These are phyloP conservation scores for Zaprionus capensis DNA, from an alignment of 1,140 invertebrate genomes.

Conservation along the genomic window DNA sequence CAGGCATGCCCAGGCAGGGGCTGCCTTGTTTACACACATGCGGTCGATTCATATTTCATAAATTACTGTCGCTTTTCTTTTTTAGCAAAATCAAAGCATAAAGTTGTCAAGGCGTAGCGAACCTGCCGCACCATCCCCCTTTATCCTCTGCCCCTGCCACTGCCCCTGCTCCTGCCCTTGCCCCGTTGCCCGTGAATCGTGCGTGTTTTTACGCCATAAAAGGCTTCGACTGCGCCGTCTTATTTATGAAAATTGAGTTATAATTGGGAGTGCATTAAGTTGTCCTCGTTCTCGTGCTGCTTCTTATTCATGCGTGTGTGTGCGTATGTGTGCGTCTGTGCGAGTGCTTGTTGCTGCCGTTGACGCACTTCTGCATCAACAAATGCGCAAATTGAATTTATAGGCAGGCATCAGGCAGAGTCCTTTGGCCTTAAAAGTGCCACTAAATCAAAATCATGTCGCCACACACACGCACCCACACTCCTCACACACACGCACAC, in stretches of 20 bases:
- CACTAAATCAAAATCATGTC: constrained; percentile 83
- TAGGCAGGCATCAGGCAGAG: constrained; percentile 57
- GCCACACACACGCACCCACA: constrained; percentile 32
- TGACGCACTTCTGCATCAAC: constrained; percentile 81
- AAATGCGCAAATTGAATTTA: constrained; percentile 83
- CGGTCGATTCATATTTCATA: constrained; percentile 83
- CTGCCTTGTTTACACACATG: constrained; percentile 75
- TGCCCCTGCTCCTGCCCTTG: constrained; percentile 11
- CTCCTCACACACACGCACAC: constrained; percentile 6
- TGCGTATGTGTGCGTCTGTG: constrained; percentile 8
- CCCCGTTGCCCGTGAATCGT: constrained; percentile 16
- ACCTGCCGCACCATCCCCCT: constrained; percentile 13
- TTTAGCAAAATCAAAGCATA: constrained; percentile 73
- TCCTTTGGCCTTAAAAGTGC: constrained; percentile 75
- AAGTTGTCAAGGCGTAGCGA: constrained; percentile 78
- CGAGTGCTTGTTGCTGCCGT: constrained; percentile 43
- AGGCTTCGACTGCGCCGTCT: constrained; percentile 39
- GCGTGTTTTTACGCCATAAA: constrained; percentile 60
- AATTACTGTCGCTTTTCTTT: constrained; percentile 32
- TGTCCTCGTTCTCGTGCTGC: constrained; percentile 38
- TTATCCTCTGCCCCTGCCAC: background rate
- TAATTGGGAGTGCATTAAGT: constrained; percentile 83
- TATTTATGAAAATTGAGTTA: constrained; percentile 83
- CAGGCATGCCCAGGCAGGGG: constrained; percentile 13
- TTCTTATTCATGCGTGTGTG: background rate